Conservation (phyloP, 2,888 invertebrate genomes). For the Auanema sp. region DNA sequence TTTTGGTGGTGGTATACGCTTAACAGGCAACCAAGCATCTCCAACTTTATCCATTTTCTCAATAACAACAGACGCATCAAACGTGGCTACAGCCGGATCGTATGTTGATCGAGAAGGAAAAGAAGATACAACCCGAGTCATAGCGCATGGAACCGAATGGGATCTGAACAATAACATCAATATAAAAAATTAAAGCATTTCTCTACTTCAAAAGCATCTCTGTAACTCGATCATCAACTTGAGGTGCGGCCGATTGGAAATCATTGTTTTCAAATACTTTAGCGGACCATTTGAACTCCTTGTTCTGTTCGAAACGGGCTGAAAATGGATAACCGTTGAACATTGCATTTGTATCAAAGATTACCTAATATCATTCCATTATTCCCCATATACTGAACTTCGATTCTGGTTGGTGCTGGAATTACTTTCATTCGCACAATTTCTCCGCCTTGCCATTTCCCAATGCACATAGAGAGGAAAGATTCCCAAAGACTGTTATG, state of each 20-base stretch:
- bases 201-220: slow-evolving; percentile 24
- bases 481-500: slow-evolving; percentile 39
- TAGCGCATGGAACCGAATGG: slow-evolving; percentile 13
- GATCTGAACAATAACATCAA: slow-evolving; percentile 8
- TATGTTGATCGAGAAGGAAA: slow-evolving; percentile 8
- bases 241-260: slow-evolving; percentile 12
- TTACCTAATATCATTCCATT: slow-evolving; percentile 19
- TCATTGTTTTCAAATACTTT: slow-evolving; percentile 13
- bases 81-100: slow-evolving; percentile 9
- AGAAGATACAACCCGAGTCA: slow-evolving; percentile 5
- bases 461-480: slow-evolving; percentile 29
- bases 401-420: slow-evolving; percentile 17
- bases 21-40: slow-evolving; percentile 26
- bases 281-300: slow-evolving; percentile 18
- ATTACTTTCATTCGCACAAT: slow-evolving; percentile 12
- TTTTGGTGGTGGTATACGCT: slow-evolving; percentile 10
- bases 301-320: slow-evolving; percentile 23
- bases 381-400: slow-evolving; percentile 22
- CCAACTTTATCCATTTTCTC: slow-evolving; percentile 31
- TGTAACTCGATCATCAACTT: slow-evolving; percentile 24
- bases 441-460: slow-evolving; percentile 10
- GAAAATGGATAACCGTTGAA: slow-evolving; percentile 7
- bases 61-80: slow-evolving; percentile 6
- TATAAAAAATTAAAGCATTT: background rate
- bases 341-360: background rate